These are phyloP conservation scores for Amblyraja radiata DNA, from an alignment of 2,797 vertebrate genomes.

Conservation along the genomic window DNA sequence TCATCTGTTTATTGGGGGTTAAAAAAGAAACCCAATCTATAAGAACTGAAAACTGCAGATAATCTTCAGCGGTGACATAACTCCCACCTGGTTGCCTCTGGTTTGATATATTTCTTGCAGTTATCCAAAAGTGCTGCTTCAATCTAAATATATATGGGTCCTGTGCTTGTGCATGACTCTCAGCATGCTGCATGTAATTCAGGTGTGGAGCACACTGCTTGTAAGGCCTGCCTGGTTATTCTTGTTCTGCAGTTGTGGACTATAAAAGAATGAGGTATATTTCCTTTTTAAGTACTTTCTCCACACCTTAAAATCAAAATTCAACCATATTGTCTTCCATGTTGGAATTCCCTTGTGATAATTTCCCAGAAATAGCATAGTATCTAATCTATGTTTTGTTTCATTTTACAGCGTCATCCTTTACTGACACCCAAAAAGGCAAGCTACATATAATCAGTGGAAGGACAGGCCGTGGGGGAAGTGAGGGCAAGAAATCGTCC, in stretches of 20 bases:
- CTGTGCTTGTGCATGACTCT: neutral
- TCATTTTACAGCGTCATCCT: neutral
- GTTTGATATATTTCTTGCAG: neutral
- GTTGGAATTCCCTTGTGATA: neutral
- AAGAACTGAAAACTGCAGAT: neutral
- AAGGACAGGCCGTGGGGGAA: no score
- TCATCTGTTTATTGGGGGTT: neutral
- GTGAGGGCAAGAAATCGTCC: no score
- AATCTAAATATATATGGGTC: neutral
- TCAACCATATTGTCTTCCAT: neutral
- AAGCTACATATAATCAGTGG: neutral
- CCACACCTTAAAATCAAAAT: neutral
- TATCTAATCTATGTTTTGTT: neutral
- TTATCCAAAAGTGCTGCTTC: neutral
- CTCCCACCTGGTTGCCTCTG: neutral
- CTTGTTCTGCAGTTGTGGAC: neutral
- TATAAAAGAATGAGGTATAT: neutral
- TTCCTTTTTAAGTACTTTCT: neutral
- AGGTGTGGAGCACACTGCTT: neutral
- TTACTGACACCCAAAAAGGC: neutral
- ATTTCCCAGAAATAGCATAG: constrained; percentile 10
- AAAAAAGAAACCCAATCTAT: neutral
- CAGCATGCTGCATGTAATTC: neutral
- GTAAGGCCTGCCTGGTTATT: neutral
- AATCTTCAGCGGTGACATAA: neutral